Evolutionary conservation across 92 coral and sea anemone species (phyloP).

Genomic region (Phenganax subtilis): DNA sequence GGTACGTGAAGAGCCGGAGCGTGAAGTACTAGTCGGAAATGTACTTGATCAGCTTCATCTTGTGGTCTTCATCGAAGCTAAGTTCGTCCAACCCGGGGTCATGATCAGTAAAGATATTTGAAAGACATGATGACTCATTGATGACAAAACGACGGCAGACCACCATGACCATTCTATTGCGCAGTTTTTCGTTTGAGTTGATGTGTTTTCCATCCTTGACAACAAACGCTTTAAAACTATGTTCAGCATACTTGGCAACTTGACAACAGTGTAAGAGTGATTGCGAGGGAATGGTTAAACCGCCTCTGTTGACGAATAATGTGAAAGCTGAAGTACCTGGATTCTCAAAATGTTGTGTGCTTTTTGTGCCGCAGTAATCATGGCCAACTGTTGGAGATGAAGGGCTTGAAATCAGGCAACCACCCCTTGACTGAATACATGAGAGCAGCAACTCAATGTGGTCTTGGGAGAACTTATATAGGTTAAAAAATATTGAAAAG

Average conservation of each 20-base stretch:
- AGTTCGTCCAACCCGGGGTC: neutral
- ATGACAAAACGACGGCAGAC: neutral
- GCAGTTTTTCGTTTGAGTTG: neutral
- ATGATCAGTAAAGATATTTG: neutral
- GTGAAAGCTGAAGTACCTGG: neutral
- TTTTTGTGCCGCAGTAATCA: neutral
- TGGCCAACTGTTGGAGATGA: neutral
- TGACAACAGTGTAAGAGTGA: neutral
- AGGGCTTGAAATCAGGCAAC: neutral
- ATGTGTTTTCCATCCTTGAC: slow-evolving; percentile 1
- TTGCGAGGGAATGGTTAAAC: neutral
- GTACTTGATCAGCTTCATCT: neutral
- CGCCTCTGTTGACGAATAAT: too few species aligned
- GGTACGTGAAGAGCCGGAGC: neutral
- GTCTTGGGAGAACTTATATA: too few species aligned
- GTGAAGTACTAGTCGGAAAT: neutral
- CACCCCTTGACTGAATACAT: too few species aligned
- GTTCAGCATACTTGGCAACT: slow-evolving; percentile 4
- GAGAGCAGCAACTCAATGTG: too few species aligned
- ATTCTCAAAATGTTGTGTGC: neutral
- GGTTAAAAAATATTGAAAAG: too few species aligned
- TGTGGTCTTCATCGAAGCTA: neutral
- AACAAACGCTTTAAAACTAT: slow-evolving; percentile 3
- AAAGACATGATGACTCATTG: neutral
- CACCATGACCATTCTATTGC: neutral